These are phyloP conservation scores for Diaprepes abbreviatus DNA, from an alignment of 2,888 invertebrate genomes.

Conservation along the genomic window DNA sequence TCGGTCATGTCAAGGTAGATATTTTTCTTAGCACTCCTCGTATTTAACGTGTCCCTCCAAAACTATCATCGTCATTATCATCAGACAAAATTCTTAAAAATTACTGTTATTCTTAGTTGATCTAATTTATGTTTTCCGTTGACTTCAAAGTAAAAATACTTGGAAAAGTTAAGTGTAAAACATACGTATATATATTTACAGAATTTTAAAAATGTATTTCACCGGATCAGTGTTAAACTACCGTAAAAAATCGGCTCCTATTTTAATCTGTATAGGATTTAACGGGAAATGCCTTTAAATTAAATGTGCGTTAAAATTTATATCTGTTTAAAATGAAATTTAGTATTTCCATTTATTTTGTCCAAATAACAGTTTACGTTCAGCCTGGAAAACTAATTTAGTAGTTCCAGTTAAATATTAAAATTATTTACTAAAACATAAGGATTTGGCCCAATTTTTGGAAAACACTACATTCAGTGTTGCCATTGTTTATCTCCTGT, in stretches of 20 bases:
- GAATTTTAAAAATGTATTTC: background rate
- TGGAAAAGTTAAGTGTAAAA: background rate
- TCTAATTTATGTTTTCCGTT: background rate
- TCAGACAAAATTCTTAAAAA: too few relatives aligned
- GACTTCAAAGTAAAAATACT: background rate
- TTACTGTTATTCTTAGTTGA: too few relatives aligned
- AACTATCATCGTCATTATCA: too few relatives aligned
- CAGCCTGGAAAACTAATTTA: background rate
- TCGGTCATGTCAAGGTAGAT: too few relatives aligned
- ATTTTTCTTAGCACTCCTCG: too few relatives aligned
- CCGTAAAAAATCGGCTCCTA: background rate
- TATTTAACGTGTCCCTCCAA: too few relatives aligned
- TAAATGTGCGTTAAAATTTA: background rate
- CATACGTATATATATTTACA: background rate
- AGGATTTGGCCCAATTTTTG: too few relatives aligned
- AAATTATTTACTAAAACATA: background rate
- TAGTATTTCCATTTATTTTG: background rate
- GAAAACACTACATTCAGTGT: too few relatives aligned
- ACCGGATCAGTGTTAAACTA: background rate
- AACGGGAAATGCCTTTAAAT: background rate
- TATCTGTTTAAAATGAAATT: background rate
- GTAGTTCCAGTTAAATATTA: background rate
- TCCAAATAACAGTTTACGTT: background rate
- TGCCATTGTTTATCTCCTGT: too few relatives aligned
- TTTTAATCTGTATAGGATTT: background rate